Conservation (phyloP, 1,140 invertebrate species). For the Latrodectus geometricus region DNA sequence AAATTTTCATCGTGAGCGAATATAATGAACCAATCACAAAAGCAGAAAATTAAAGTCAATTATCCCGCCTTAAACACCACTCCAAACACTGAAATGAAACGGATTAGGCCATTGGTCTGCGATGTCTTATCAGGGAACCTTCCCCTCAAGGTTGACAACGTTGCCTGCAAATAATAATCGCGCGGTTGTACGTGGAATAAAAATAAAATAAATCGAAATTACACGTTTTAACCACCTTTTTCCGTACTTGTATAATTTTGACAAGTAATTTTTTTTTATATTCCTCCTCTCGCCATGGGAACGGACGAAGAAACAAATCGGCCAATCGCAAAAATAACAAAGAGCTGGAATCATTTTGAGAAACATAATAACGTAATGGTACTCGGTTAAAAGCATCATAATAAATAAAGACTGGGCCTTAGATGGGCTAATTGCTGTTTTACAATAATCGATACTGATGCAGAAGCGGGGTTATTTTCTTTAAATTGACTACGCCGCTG, state of each 20-base stretch:
- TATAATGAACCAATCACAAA: conserved; percentile 59
- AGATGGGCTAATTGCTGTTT: conserved; percentile 43
- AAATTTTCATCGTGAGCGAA: conserved; percentile 44
- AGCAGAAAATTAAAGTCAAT: conserved; percentile 54
- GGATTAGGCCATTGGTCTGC: conserved; percentile 29
- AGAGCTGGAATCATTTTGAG: conserved; percentile 33
- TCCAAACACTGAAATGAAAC: conserved; percentile 45
- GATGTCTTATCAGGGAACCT: conserved; percentile 6
- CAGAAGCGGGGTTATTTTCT: conserved; percentile 17
- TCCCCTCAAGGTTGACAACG: conserved; percentile 5
- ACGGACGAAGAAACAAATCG: conserved; percentile 26
- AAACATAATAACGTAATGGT: conserved; percentile 55
- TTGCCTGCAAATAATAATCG: conserved; percentile 20
- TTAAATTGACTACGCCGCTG: background rate
- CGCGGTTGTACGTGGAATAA: background rate
- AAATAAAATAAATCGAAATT: conserved; percentile 42
- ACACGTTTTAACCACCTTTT: conserved; percentile 56
- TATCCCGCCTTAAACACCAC: conserved; percentile 50
- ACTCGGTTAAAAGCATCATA: conserved; percentile 1
- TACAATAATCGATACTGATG: conserved; percentile 51
- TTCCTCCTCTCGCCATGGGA: conserved; percentile 9
- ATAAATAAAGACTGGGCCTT: conserved; percentile 14
- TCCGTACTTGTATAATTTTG: conserved; percentile 47
- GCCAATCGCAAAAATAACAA: conserved; percentile 14
- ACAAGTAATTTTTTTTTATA: background rate